Evolutionary conservation across 2,888 invertebrate genomes (phyloP), one percentile per base, ranked within the genome.

Genomic region (Leptinotarsa tumamoca): DNA sequence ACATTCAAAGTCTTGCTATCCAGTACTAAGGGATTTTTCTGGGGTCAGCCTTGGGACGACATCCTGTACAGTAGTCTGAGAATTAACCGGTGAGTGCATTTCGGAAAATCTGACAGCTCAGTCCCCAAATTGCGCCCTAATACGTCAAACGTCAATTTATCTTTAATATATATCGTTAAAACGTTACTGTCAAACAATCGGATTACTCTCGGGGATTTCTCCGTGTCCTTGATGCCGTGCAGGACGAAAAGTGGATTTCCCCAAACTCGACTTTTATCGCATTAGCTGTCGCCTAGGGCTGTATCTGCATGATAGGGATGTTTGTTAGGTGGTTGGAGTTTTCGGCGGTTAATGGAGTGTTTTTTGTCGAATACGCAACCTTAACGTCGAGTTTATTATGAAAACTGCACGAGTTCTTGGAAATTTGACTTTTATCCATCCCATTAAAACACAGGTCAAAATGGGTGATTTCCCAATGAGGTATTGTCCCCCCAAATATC

Each of bases 191-290:
- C 75, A 74, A 70, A 78, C 74, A 78, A 78, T 78, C 76, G 68
- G 73, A 78, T 78, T 76, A 74, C 73, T 71, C 71, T n/a, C 52
- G 70, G 58, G 76, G 76, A 68, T 69, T 73, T 71, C 71, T 72
- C 67, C 52, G 69, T 73, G 71, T 74, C 76, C 76, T 74, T 76
- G 74, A 76, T 71, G 52, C 51, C 66, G 69, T 51, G 66, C 51
- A 49, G 66, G 50, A 66, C 33, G 73, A 74, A 76, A 74, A 72
- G 71, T 52, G 78, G 76, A 73, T 78, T 76, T 76, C 74, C 74
- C 68, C 74, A 71, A 74, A 76, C 71, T 69, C 68, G 74, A 78
- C 71, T 76, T 72, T 78, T 78, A 78, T 78, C 76, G 76, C 78
- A 76, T 78, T 78, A 78, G 74, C 76, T 74, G 76, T 78, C 78